Base-by-base conservation (phyloP, 1,140 invertebrate species). In the Gryllus bimaculatus region DNA sequence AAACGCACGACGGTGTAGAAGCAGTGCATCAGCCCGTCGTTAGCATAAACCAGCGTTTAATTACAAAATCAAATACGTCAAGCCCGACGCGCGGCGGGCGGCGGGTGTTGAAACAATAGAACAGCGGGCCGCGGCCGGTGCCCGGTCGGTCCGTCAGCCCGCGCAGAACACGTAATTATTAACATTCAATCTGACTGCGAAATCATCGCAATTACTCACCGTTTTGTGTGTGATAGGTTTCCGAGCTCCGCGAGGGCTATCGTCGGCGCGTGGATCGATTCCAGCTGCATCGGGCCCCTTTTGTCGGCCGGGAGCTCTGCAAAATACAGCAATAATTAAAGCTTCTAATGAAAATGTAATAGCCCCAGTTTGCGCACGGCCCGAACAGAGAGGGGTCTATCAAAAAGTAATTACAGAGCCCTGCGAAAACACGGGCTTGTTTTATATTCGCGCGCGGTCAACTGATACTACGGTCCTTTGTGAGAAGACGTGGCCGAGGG, bases 41-140 rank as follows among this genome's bases (percentile, higher is more conserved):
- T 66, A 66, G 54, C 54, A 66, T 66, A 66, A 66, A 66, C 54
- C 54, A 66, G 54, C 18, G 54, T 66, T 66, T 66, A 66, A 66
- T 66, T 66, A 66, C 54, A 66, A 66, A 66, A 66, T 66, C 54
- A 66, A 66, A 66, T 66, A 66, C 54, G 54, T 66, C 54, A 66
- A 66, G 54, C 10, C 18, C 54, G 18, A 13, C 10, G 54, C 54
- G 54, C 54, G 54, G 54, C 26, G 54, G 10, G 54, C 54, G 54
- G 54, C 54, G 10, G 10, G 54, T 66, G 54, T 66, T 66, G 54
- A 66, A 66, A 66, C 54, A 66, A 66, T 66, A 66, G 54, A 66
- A 66, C 54, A 66, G 54, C 18, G 54, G 10, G 54, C 18, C 54
- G 54, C 54, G 54, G 10, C 26, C 26, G 26, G 26, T 39, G 26